Conservation (phyloP, 2,113 vertebrate species). For the Lasiurus cinereus region DNA sequence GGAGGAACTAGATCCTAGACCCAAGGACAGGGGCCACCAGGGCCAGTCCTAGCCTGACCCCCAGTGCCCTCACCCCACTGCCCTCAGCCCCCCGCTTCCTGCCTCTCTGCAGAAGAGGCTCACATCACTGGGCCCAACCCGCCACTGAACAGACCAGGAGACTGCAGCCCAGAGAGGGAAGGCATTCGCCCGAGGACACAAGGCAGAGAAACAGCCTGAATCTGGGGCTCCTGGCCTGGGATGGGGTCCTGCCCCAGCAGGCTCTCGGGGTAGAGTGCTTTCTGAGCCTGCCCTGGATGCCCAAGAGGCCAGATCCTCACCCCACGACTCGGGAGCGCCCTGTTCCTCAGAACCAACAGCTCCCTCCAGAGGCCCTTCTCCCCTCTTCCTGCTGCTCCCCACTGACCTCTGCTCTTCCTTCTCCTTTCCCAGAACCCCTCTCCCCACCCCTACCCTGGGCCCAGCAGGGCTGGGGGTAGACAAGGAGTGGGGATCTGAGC, state of each 20-base stretch:
- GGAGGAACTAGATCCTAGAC: neutral
- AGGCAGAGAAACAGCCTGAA: neutral
- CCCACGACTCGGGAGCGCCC: rapidly evolving
- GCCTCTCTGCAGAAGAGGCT: neutral
- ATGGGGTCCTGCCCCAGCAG: neutral
- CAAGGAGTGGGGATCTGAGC: neutral
- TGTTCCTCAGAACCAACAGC: neutral
- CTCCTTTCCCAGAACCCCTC: slow-evolving; percentile 41
- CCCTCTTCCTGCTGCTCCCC: neutral
- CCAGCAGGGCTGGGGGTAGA: neutral
- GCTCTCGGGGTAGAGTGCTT: neutral
- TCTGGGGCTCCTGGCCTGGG: neutral
- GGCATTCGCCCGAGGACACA: neutral
- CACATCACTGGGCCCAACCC: too few relatives aligned
- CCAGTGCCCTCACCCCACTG: neutral
- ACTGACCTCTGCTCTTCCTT: slow-evolving; percentile 64
- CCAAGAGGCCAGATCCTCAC: neutral
- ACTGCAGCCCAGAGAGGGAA: neutral
- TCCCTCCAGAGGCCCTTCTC: neutral
- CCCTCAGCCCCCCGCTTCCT: neutral
- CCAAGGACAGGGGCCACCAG: rapidly evolving
- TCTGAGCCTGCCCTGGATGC: neutral
- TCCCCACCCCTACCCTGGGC: neutral
- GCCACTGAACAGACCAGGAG: neutral
- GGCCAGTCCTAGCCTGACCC: neutral